Evolutionary conservation across 2,797 vertebrate species (phyloP), one percentile per base, ranked within the genome.

Genomic region (Protonibea diacanthus): DNA sequence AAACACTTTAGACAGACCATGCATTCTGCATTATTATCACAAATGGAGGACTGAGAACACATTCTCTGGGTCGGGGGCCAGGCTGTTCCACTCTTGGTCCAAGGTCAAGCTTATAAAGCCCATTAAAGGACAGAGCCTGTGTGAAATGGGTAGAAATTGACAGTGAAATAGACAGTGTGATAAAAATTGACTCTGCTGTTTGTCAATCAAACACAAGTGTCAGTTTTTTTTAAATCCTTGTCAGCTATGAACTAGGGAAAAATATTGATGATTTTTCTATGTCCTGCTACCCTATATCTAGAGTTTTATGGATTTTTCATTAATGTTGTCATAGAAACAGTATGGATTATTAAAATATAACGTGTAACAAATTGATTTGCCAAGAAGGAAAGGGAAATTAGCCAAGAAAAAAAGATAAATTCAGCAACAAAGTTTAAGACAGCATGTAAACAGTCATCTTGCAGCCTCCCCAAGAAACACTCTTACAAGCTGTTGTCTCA

Each of bases 101-200:
- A 79, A 59, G 65, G 69, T 81, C 65, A 76, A 67, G 58, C 40
- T 51, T 12, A 17, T 75, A 52, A 56, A 77, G 27, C 5, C 21
- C 27, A 62, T 81, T 44, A 53, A 23, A 60, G 10, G 21, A n/a
- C 5, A 1, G 10, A 42, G 44, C 3, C 40, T 62, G 38, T 27
- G 61, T 67, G 53, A 84, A 71, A 82, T 66, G 27, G 57, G 71
- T 51, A 45, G 25, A 69, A 33, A 70, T 48, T 27, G 18, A 40
- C 18, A 59, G 49, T 57, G 38, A 53, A 59, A 65, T 25, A 55
- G 49, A 61, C 6, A 38, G n/a, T 57, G 20, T 40, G 17, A 71
- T 17, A 14, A 10, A 70, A 69, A 73, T 7, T n/a, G 20, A 57
- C 60, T 45, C 20, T 52, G 55, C 14, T 64, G 10, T 71, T 66